A percentile compares a stretch with the other conserved stretches of the same genome.
phyloP scores from a whole-genome alignment of 37 sponge, comb jelly and placozoan species.

The Tethya wilhelma region DNA sequence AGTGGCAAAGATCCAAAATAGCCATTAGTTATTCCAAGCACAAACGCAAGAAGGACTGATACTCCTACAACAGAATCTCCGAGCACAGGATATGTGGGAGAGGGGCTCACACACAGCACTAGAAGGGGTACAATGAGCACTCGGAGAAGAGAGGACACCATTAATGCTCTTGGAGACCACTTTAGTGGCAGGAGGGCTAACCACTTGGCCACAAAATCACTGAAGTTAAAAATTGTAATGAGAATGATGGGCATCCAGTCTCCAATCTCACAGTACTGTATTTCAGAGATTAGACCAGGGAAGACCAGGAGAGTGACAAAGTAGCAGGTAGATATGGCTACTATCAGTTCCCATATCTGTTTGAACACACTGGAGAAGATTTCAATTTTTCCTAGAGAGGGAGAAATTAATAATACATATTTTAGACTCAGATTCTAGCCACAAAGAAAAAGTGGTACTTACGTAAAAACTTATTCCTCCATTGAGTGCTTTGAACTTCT shows the following conservation, averaged over 20 bases:
- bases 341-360: constrained; percentile 75
- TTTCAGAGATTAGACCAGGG: constrained; percentile 75
- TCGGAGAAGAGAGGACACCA: constrained; percentile 44
- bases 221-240: constrained; percentile 70
- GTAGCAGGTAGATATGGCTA: constrained; percentile 62
- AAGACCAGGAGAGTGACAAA: constrained; percentile 83
- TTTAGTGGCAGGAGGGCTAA: constrained; percentile 33
- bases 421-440: neutral
- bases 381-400: constrained; percentile 26
- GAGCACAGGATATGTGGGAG: constrained; percentile 62
- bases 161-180: constrained; percentile 49
- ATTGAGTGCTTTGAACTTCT: neutral
- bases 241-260: constrained; percentile 88
- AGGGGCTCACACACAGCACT: constrained; percentile 76
- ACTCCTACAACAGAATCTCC: neutral
- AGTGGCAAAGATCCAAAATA: constrained; percentile 81
- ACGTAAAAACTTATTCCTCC: neutral
- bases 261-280: constrained; percentile 62
- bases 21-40: constrained; percentile 81
- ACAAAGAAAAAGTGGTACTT: neutral
- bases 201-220: constrained; percentile 76
- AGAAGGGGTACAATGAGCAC: constrained; percentile 73
- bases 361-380: constrained; percentile 19
- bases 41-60: constrained; percentile 34
- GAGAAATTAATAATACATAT: neutral